A percentile compares a stretch with the other conserved stretches of the same genome.
phyloP scores from a whole-genome alignment of 2,888 invertebrate species.

The Abrostola triplasia region DNA sequence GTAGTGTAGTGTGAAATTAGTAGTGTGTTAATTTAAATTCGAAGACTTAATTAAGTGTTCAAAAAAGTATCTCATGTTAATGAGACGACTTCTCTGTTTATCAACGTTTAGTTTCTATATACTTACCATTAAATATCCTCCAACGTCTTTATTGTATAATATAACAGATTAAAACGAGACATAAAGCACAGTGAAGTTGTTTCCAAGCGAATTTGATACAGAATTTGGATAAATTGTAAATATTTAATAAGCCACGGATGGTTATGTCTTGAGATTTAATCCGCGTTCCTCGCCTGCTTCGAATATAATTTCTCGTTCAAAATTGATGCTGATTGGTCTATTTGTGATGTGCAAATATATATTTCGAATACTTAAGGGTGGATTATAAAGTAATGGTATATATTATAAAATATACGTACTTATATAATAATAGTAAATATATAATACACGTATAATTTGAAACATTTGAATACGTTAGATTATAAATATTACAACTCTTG shows the following conservation, averaged over 20 bases:
- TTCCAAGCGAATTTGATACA: constrained; percentile 57
- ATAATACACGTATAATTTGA: too few species aligned
- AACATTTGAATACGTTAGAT: too few species aligned
- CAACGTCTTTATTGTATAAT: constrained; percentile 28
- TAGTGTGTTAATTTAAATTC: too few species aligned
- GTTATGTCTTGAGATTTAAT: constrained; percentile 65
- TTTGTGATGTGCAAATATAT: constrained; percentile 23
- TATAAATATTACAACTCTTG: too few species aligned
- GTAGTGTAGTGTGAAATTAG: too few species aligned
- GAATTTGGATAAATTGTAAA: constrained; percentile 63
- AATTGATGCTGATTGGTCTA: constrained; percentile 48
- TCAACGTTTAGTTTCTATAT: too few species aligned
- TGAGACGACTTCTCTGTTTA: too few species aligned
- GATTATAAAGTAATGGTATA: not conserved
- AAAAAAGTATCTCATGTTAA: too few species aligned
- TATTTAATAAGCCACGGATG: constrained; percentile 64
- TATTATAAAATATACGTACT: not conserved
- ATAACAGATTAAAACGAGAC: constrained; percentile 27
- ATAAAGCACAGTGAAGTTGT: constrained; percentile 41
- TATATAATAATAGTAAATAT: too few species aligned
- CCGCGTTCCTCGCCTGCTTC: constrained; percentile 52
- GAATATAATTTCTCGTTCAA: constrained; percentile 58
- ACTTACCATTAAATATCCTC: too few species aligned
- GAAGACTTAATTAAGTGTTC: too few species aligned
- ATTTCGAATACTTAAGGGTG: constrained; percentile 19